Evolutionary conservation across 2,888 invertebrate genomes (phyloP), one percentile per base, ranked within the genome.

Genomic region (Cosmia pyralina): DNA sequence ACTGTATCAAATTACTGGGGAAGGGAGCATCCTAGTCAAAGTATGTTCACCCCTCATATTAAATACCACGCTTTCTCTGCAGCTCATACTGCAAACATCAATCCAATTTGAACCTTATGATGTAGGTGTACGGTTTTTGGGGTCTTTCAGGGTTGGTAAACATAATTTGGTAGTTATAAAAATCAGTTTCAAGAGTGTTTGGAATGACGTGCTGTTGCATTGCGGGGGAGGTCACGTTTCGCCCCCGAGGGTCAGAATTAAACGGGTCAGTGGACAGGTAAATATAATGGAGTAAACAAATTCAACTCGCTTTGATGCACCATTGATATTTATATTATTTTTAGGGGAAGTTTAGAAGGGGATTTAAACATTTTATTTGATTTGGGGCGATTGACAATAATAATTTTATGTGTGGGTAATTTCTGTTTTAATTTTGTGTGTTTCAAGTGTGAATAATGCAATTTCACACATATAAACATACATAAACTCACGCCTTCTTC

Each of bases 231-330:
- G 93, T 93, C 93, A 92, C 90, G 91, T 86, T 84, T 70, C 57
- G 87, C 87, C 91, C 91, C 91, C 88, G 86, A 87, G 88, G 90
- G 91, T 88, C 88, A 88, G 89, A 90, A 95, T 95, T 93, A 94
- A 94, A 91, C 94, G 95, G 95, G 92, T 93, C 95, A 95, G 85
- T 93, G 93, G 93, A 91, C 96, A 95, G 93, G 95, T 95, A 95
- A 95, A 95, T 94, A 95, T 93, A 93, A 93, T 92, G 91, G 93
- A 89, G 92, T 92, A 95, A 95, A 95, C 95, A 95, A 94, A 95
- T 94, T 95, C 90, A 91, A 92, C 91, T 92, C 93, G 92, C 91
- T 94, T 94, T 93, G 92, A 95, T 95, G 94, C 94, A 91, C 91
- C 94, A 93, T 94, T 94, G 95, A 92, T 94, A 93, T 93, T 94